Conservation (phyloP, 2,113 vertebrate genomes). For the Aramus guarauna region DNA sequence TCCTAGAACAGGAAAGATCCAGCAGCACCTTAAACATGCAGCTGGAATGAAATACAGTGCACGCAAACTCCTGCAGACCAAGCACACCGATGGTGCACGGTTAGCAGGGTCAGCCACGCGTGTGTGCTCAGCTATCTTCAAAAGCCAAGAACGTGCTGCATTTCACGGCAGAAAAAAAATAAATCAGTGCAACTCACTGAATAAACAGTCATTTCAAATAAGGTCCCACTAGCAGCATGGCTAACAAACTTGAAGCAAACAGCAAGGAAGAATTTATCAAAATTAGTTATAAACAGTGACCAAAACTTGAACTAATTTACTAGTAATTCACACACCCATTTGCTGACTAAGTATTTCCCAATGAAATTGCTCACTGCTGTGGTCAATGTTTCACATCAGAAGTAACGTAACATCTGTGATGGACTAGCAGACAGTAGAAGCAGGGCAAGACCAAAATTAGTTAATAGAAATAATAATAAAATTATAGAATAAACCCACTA, state of each 20-base stretch:
- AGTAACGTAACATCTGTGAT: background rate
- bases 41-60: accelerated
- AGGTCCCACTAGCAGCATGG: accelerated
- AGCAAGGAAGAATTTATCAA: background rate
- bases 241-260: background rate
- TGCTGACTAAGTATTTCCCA: background rate
- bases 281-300: background rate
- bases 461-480: background rate
- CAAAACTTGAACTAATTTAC: background rate
- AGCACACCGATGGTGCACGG: accelerated
- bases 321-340: background rate
- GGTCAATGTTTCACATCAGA: background rate
- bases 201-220: background rate
- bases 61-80: background rate
- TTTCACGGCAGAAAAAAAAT: background rate
- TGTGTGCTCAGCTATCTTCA: background rate
- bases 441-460: background rate
- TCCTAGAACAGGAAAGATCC: background rate
- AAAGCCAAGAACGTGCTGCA: accelerated
- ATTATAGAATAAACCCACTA: background rate
- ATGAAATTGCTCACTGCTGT: accelerated
- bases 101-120: background rate
- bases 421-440: background rate
- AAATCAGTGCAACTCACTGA: accelerated
- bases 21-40: background rate